Conservation (phyloP, 2,113 vertebrate genomes). For the Phyllostomus discolor region DNA sequence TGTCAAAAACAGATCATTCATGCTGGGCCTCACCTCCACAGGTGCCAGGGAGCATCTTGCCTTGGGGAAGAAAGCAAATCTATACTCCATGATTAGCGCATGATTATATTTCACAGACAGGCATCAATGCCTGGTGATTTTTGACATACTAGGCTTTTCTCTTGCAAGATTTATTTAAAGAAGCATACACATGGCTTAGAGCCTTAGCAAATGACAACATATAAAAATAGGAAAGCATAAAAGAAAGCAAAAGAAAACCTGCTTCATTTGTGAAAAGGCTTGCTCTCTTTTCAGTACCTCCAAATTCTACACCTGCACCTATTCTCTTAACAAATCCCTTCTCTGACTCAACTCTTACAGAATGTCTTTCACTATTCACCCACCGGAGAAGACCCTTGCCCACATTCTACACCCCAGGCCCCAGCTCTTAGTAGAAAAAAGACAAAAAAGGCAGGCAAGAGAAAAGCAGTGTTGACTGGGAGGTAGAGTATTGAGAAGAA, state of each 20-base stretch:
- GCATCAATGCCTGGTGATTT: conserved; percentile 70
- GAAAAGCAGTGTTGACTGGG: not conserved
- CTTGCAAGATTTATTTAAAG: conserved; percentile 71
- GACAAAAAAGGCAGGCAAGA: not conserved
- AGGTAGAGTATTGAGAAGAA: not conserved
- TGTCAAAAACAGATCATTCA: conserved; percentile 56
- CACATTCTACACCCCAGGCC: not conserved
- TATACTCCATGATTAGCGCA: conserved; percentile 64
- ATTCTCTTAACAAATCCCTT: not conserved
- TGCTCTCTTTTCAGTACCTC: conserved; percentile 21
- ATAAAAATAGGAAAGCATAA: conserved; percentile 46
- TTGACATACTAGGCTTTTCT: conserved; percentile 65
- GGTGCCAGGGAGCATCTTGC: conserved; percentile 54
- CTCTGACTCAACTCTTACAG: not conserved
- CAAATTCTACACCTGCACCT: conserved; percentile 35
- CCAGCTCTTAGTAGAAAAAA: not conserved
- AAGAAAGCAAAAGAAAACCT: conserved; percentile 46
- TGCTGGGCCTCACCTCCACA: conserved; percentile 59
- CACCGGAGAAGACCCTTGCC: not conserved
- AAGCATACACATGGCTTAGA: conserved; percentile 44
- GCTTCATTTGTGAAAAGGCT: conserved; percentile 27
- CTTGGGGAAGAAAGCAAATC: conserved; percentile 66
- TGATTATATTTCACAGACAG: conserved; percentile 70
- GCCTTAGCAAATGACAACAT: conserved; percentile 42
- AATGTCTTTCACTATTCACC: not conserved